These are phyloP conservation scores for Chlamydotis undulata DNA, from an alignment of 2,113 vertebrate species.

Conservation along the genomic window DNA sequence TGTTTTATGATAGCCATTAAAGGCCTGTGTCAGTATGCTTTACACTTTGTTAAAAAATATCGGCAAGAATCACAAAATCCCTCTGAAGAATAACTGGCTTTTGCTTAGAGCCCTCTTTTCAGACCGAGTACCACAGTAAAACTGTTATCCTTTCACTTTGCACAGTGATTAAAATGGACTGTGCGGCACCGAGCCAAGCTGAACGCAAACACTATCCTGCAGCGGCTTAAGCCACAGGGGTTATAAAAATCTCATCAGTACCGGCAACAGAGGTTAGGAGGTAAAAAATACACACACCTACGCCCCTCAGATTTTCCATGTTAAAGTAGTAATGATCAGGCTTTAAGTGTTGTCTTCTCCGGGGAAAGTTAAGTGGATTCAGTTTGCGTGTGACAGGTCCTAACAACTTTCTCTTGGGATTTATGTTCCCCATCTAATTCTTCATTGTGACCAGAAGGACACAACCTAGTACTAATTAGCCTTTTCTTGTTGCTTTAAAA, in stretches of 20 bases:
- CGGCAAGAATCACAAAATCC: slow-evolving; percentile 19
- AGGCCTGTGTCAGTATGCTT: background rate
- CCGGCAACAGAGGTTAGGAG: background rate
- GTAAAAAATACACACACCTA: slow-evolving; percentile 22
- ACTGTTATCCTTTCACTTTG: slow-evolving; percentile 29
- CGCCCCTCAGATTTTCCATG: background rate
- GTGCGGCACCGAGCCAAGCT: slow-evolving; percentile 9
- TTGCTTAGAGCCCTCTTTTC: background rate
- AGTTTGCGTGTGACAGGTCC: background rate
- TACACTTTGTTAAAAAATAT: background rate
- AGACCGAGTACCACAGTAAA: background rate
- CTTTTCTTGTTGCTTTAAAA: background rate
- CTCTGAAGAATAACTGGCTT: background rate
- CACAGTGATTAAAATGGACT: slow-evolving; percentile 48
- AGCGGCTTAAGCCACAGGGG: background rate
- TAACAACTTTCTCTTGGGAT: slow-evolving; percentile 22
- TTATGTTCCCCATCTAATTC: background rate
- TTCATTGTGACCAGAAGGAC: background rate
- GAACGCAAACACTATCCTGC: background rate
- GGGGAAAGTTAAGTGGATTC: background rate
- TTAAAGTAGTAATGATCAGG: background rate
- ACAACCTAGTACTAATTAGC: background rate
- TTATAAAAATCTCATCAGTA: slow-evolving; percentile 36
- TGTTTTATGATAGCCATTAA: background rate
- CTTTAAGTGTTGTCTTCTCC: background rate